Conservation (phyloP, 2,888 invertebrate species). For the Mimas tiliae region DNA sequence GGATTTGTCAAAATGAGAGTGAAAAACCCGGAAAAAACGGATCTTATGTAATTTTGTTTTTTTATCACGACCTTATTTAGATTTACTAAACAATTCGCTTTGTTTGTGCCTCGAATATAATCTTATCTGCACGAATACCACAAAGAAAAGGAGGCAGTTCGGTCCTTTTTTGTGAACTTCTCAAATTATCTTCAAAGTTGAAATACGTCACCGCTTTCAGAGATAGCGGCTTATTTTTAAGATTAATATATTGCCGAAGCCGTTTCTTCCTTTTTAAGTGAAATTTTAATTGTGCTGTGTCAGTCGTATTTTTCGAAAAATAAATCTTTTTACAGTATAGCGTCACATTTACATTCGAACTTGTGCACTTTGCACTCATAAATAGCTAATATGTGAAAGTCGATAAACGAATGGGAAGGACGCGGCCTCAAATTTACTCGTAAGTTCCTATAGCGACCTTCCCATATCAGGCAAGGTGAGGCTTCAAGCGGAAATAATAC, state of each 20-base stretch:
- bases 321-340: neutral
- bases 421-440: constrained; percentile 58
- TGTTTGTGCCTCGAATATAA: constrained; percentile 2
- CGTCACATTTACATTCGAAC: neutral
- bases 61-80: neutral
- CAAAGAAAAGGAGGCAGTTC: neutral
- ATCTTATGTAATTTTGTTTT: neutral
- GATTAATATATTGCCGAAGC: constrained; percentile 9
- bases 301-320: neutral
- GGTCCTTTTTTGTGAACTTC: constrained; percentile 11
- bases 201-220: constrained; percentile 6
- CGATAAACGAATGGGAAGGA: constrained; percentile 47
- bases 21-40: no score
- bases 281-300: neutral
- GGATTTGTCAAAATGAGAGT: no score
- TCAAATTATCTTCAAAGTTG: constrained; percentile 20
- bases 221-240: constrained; percentile 16
- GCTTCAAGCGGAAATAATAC: constrained; percentile 64
- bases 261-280: constrained; percentile 1
- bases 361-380: constrained; percentile 28
- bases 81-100: neutral
- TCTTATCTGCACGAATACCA: neutral
- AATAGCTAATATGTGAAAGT: constrained; percentile 38
- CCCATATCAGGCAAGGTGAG: constrained; percentile 68
- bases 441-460: constrained; percentile 61